These are phyloP conservation scores for Ceratosolen solmsi DNA, from an alignment of 1,140 invertebrate species.

Conservation along the genomic window DNA sequence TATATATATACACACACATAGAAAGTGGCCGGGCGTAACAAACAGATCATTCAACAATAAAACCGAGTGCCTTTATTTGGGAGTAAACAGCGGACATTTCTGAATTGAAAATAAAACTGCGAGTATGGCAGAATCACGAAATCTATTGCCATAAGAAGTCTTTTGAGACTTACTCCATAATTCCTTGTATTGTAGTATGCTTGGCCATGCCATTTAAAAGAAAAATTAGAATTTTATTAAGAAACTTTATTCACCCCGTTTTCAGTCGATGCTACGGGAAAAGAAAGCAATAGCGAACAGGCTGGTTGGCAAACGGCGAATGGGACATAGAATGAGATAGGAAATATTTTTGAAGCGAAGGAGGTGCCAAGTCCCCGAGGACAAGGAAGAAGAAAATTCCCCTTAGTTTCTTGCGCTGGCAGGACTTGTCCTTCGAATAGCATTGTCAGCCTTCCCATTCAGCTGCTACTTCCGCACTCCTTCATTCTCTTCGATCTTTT, in stretches of 20 bases:
- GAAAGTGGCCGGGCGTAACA: background rate
- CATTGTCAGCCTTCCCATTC: slow-evolving; percentile 43
- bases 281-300: background rate
- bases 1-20: too few species aligned
- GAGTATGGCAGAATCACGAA: background rate
- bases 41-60: background rate
- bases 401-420: slow-evolving; percentile 20
- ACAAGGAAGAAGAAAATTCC: slow-evolving; percentile 15
- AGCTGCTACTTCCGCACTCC: background rate
- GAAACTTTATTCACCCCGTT: background rate
- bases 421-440: slow-evolving; percentile 21
- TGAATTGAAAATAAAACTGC: background rate
- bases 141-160: background rate
- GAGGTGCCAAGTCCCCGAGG: slow-evolving; percentile 30
- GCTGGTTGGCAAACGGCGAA: background rate
- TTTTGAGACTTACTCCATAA: slow-evolving; percentile 3
- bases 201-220: background rate
- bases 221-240: slow-evolving; percentile 47
- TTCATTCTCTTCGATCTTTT: slow-evolving; percentile 15
- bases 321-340: background rate
- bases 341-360: slow-evolving; percentile 32
- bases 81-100: background rate
- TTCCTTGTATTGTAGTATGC: background rate
- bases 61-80: background rate
- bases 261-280: background rate